A percentile compares a stretch with the other conserved stretches of the same genome.
Evolutionary conservation across 2,113 vertebrate species (phyloP).

Genomic region (Eleginops maclovinus): DNA sequence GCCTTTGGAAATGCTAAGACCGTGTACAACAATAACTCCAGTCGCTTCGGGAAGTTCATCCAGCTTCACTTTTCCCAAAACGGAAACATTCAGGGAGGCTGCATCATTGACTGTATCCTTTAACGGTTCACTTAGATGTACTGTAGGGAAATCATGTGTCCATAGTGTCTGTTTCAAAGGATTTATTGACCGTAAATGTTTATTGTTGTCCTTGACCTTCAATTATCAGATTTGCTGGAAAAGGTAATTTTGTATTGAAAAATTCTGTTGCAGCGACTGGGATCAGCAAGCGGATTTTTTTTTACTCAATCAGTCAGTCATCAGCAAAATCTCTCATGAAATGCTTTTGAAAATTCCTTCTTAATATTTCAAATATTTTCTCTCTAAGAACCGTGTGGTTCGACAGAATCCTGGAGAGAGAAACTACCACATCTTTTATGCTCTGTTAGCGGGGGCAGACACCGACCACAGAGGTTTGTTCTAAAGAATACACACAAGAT

Average conservation of each 20-base stretch:
- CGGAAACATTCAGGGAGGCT: slow-evolving; percentile 92
- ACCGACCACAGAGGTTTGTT: slow-evolving; percentile 87
- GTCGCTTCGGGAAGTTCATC: slow-evolving; percentile 94
- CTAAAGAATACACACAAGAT: not conserved
- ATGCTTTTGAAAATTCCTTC: not conserved
- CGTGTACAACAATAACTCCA: slow-evolving; percentile 95
- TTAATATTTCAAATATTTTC: not conserved
- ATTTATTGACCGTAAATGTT: not conserved
- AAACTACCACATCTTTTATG: slow-evolving; percentile 95
- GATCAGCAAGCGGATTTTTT: not conserved
- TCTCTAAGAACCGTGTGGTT: slow-evolving; percentile 90
- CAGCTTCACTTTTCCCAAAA: slow-evolving; percentile 92
- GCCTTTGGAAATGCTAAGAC: slow-evolving; percentile 95
- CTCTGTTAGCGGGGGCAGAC: slow-evolving; percentile 87
- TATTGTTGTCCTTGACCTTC: slow-evolving; percentile 67
- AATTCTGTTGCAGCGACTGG: not conserved
- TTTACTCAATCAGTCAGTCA: not conserved
- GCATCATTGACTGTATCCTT: slow-evolving; percentile 94
- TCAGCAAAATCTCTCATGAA: not conserved
- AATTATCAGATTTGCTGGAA: slow-evolving; percentile 82
- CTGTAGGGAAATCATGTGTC: not conserved
- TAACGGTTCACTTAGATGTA: not conserved
- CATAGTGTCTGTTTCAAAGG: not conserved
- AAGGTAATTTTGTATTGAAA: slow-evolving; percentile 73
- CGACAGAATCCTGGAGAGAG: slow-evolving; percentile 91